phyloP scores from a whole-genome alignment of 2,797 vertebrate species.

The Orientallactaga sibirica region DNA sequence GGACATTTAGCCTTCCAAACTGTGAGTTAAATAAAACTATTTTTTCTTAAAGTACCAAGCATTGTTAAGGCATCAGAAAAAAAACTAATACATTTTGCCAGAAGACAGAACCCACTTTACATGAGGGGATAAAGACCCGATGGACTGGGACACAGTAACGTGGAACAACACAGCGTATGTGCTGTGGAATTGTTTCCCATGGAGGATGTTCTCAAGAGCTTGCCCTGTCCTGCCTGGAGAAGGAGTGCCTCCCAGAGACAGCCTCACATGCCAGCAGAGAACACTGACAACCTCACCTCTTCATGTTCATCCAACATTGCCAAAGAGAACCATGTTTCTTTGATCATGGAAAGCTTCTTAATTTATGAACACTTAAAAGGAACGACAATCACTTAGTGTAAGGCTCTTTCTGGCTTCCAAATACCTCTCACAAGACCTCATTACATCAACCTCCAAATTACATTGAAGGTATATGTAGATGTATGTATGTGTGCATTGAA shows the following conservation, averaged over 20 bases:
- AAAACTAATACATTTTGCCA: background rate
- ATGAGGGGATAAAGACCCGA: background rate
- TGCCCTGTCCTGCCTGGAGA: background rate
- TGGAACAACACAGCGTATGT: background rate
- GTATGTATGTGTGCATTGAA: background rate
- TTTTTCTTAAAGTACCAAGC: background rate
- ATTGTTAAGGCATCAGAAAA: background rate
- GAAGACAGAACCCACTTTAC: too few relatives aligned
- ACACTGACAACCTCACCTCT: background rate
- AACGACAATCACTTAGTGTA: background rate
- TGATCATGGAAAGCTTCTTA: background rate
- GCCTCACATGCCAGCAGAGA: background rate
- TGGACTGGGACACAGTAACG: background rate
- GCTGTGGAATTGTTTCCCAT: background rate
- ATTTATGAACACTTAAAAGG: background rate
- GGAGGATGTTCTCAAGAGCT: background rate
- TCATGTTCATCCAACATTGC: background rate
- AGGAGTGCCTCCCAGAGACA: background rate
- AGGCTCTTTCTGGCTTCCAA: background rate
- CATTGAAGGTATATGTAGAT: background rate
- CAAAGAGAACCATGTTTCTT: background rate
- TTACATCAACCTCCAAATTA: background rate
- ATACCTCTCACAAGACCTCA: background rate
- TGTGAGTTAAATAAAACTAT: background rate
- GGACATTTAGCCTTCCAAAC: background rate